Base-by-base conservation (phyloP, 1,140 invertebrate genomes). In the Choristoneura fumiferana region DNA sequence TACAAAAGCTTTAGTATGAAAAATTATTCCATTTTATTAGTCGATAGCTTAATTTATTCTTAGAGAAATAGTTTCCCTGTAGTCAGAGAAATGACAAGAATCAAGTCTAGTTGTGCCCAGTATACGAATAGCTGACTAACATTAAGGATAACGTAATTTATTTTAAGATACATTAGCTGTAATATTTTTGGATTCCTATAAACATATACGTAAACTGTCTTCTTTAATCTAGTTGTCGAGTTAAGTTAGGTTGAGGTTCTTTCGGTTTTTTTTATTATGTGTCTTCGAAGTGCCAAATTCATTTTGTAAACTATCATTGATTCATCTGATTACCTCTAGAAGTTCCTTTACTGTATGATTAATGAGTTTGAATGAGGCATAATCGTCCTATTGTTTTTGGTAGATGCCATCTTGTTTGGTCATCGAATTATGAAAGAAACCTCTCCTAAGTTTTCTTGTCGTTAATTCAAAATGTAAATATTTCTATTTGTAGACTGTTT, bases 151-250 rank as follows among this genome's bases (percentile, higher is more conserved):
- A 78, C 81, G 73, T 87, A 86, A 87, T 87, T 89, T 89, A 89
- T 86, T 87, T 78, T 87, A 87, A 89, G 84, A 86, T 80, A 85
- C 79, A 81, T 78, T 89, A 87, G 83, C 71, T 63, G 71, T 89
- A 89, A 87, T 87, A 87, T 89, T 87, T 89, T 87, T 87, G 84
- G 86, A 89, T 87, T 89, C 84, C 86, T 89, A 89, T 87, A 89
- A 86, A 89, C 71, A 85, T 87, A 87, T 87, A 88, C 82, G 84
- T 89, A 87, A 89, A 71, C 75, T 64, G 67, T 87, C 76, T 80
- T 71, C 69, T 81, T 67, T 83, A 81, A 70, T 65, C 62, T 83
- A 74, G 56, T 74, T 62, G 58, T 71, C 57, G 58, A 67, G 57
- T 67, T 65, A 75, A 78, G 75, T 79, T 86, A 79, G 67, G 76